These are phyloP conservation scores for Hoplodrina blanda DNA, from an alignment of 2,888 invertebrate genomes.

Conservation along the genomic window DNA sequence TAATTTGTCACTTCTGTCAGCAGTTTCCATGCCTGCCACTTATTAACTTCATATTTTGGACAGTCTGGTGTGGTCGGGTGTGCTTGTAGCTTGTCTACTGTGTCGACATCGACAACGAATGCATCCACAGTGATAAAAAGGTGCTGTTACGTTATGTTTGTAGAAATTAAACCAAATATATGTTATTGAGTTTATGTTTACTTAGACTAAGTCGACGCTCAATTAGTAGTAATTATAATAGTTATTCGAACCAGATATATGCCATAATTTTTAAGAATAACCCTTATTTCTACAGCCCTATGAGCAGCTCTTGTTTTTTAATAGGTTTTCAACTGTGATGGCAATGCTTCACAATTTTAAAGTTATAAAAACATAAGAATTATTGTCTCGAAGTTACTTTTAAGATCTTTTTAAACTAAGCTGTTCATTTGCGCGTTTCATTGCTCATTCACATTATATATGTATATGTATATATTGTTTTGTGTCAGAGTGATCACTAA, in stretches of 20 bases:
- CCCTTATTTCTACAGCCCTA: slow-evolving; percentile 29
- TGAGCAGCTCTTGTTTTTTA: slow-evolving; percentile 40
- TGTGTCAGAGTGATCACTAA: slow-evolving; percentile 34
- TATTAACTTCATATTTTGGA: too few relatives aligned
- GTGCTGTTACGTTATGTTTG: slow-evolving; percentile 84
- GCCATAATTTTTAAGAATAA: slow-evolving; percentile 76
- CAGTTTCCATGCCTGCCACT: too few relatives aligned
- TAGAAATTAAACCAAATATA: slow-evolving; percentile 87
- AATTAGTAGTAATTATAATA: slow-evolving; percentile 71
- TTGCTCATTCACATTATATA: slow-evolving; percentile 53
- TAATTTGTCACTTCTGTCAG: too few relatives aligned
- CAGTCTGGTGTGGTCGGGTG: neutral
- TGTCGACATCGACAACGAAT: slow-evolving; percentile 74
- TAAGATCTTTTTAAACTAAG: slow-evolving; percentile 7
- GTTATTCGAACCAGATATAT: slow-evolving; percentile 70
- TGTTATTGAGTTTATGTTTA: slow-evolving; percentile 73
- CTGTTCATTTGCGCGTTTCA: slow-evolving; percentile 46
- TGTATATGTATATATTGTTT: slow-evolving; percentile 8
- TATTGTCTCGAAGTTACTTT: slow-evolving; percentile 7
- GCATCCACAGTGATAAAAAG: slow-evolving; percentile 79
- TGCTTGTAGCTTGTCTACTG: slow-evolving; percentile 29
- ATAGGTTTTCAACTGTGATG: neutral
- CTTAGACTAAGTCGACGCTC: slow-evolving; percentile 77
- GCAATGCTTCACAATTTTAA: neutral
- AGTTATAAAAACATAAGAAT: neutral